phyloP scores from a whole-genome alignment of 1,140 invertebrate species.

The Ptiloglossa arizonensis region DNA sequence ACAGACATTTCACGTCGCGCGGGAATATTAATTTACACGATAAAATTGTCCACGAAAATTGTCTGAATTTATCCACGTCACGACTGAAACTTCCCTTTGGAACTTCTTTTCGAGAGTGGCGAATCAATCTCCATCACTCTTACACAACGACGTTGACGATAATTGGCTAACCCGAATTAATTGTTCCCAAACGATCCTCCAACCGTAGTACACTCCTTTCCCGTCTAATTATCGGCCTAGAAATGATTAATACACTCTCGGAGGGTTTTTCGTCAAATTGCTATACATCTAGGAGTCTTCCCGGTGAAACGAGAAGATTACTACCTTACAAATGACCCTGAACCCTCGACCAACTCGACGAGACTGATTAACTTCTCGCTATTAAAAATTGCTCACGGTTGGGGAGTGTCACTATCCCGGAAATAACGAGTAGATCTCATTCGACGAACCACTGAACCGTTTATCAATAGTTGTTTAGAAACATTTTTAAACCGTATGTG shows the following conservation, averaged over 20 bases:
- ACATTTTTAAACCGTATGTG: no score
- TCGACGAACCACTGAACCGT: no score
- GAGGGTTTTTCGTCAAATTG: neutral
- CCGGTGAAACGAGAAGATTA: neutral
- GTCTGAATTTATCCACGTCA: conserved; percentile 52
- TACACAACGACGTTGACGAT: conserved; percentile 16
- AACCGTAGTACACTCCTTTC: neutral
- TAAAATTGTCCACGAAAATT: conserved; percentile 8
- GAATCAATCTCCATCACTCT: conserved; percentile 57
- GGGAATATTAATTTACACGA: conserved; percentile 13
- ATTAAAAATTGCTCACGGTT: no score
- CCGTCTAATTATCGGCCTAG: conserved; percentile 1
- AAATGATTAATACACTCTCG: conserved; percentile 9
- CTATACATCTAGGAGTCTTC: no score
- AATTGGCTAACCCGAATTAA: conserved; percentile 46
- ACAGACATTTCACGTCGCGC: neutral
- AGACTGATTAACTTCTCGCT: no score
- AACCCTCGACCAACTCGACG: no score
- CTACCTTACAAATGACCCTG: neutral
- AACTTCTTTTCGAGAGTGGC: conserved; percentile 11
- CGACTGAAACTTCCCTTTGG: neutral
- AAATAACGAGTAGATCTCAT: no score
- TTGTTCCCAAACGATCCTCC: conserved; percentile 35
- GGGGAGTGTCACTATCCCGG: no score
- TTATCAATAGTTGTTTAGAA: no score